Evolutionary conservation across 1,140 invertebrate genomes (phyloP).

Genomic region (Drosophila azteca): DNA sequence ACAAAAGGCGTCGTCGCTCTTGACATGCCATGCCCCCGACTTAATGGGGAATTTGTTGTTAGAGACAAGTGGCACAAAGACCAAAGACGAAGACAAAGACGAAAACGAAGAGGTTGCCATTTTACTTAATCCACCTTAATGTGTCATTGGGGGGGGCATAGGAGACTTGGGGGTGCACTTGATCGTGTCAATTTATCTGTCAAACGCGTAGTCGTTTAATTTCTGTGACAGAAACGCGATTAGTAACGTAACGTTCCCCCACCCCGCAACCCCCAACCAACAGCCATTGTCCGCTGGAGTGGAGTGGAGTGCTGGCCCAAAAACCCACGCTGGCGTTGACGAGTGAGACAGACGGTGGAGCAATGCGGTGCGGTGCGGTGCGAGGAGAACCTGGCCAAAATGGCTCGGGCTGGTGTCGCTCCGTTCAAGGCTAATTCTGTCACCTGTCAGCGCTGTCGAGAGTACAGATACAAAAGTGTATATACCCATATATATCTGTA

Average conservation of each 20-base stretch:
- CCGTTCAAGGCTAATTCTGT: slow-evolving; percentile 79
- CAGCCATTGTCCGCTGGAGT: slow-evolving; percentile 43
- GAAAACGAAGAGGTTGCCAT: slow-evolving; percentile 54
- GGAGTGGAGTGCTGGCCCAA: slow-evolving; percentile 7
- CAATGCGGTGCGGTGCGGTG: not conserved
- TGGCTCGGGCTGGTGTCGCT: not conserved
- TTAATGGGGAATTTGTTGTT: slow-evolving; percentile 35
- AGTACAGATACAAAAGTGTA: not conserved
- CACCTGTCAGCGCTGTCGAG: slow-evolving; percentile 78
- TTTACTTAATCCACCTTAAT: slow-evolving; percentile 73
- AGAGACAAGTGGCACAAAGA: too few species aligned
- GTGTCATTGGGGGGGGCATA: slow-evolving; percentile 14
- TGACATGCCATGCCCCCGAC: slow-evolving; percentile 3
- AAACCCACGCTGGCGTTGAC: slow-evolving; percentile 40
- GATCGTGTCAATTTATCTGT: slow-evolving; percentile 78
- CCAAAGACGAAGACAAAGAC: too few species aligned
- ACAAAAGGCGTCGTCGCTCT: too few species aligned
- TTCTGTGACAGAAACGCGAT: slow-evolving; percentile 80
- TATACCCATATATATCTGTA: too few species aligned
- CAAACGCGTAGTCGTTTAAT: slow-evolving; percentile 69
- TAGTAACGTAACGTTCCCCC: slow-evolving; percentile 37
- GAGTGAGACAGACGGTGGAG: slow-evolving; percentile 27
- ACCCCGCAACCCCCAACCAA: slow-evolving; percentile 3
- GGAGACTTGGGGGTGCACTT: slow-evolving; percentile 52
- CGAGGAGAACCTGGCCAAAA: slow-evolving; percentile 10